phyloP scores from a whole-genome alignment of 2,888 invertebrate genomes.

The Rhagium mordax region DNA sequence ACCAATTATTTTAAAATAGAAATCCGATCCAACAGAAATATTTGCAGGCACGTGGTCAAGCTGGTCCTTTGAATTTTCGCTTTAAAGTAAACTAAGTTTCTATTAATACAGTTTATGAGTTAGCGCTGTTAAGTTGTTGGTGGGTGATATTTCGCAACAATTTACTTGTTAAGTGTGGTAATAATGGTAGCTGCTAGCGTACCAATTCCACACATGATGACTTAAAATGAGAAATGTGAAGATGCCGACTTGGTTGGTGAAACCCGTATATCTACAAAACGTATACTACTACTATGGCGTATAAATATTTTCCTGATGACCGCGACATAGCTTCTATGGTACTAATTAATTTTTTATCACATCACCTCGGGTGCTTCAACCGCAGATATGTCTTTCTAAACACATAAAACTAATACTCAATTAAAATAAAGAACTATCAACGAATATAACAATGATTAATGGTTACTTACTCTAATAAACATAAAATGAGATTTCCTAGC shows the following conservation, averaged over 20 bases:
- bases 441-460: conserved; percentile 27
- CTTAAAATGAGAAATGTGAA: too few species aligned
- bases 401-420: conserved; percentile 7
- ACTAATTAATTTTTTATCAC: not conserved
- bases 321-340: not conserved
- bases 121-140: conserved; percentile 24
- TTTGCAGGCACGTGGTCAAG: conserved; percentile 31
- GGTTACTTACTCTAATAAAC: conserved; percentile 19
- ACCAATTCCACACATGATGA: too few species aligned
- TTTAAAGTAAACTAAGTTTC: conserved; percentile 41
- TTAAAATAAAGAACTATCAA: conserved; percentile 24
- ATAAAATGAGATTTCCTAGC: conserved; percentile 23
- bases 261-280: too few species aligned
- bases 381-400: conserved; percentile 4
- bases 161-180: conserved; percentile 21
- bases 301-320: not conserved
- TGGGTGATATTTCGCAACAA: conserved; percentile 14
- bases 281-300: too few species aligned
- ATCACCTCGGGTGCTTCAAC: not conserved
- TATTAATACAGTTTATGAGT: conserved; percentile 42
- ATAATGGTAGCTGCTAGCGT: not conserved
- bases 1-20: conserved; percentile 41
- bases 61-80: conserved; percentile 36
- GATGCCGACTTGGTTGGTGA: too few species aligned
- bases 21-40: conserved; percentile 37